Evolutionary conservation across 2,113 vertebrate species (phyloP).

Genomic region (Caracal caracal): DNA sequence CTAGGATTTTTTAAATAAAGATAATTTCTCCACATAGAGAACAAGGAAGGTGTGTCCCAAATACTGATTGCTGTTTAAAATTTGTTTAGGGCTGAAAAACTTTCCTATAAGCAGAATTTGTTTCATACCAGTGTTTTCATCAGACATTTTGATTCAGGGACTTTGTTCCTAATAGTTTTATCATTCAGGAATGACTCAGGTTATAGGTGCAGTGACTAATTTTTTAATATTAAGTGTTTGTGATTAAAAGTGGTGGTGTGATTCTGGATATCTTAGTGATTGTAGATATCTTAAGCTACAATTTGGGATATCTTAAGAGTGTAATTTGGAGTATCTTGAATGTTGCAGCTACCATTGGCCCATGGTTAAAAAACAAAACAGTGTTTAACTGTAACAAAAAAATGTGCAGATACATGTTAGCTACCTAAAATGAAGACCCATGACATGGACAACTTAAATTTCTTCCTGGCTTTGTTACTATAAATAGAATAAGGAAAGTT

Average conservation of each 20-base stretch:
- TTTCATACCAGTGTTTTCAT: constrained; percentile 3
- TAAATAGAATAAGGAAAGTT: not conserved
- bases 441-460: not conserved
- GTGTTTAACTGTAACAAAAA: not conserved
- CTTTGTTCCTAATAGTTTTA: not conserved
- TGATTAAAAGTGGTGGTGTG: not conserved
- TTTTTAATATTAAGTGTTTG: not conserved
- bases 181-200: not conserved
- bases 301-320: not conserved
- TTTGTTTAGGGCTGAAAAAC: not conserved
- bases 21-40: not conserved
- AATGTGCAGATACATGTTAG: not conserved
- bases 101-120: constrained; percentile 11
- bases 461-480: not conserved
- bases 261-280: not conserved
- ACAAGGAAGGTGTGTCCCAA: not conserved
- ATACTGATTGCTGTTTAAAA: not conserved
- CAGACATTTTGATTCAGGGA: not conserved
- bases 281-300: not conserved
- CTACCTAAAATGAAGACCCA: not conserved
- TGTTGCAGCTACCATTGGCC: not conserved
- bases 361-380: not conserved
- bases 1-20: constrained; percentile 25
- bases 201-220: not conserved
- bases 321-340: not conserved